A percentile compares a stretch with the other conserved stretches of the same genome.
phyloP scores from a whole-genome alignment of 2,797 vertebrate species.

The Sebastes nivosus region DNA sequence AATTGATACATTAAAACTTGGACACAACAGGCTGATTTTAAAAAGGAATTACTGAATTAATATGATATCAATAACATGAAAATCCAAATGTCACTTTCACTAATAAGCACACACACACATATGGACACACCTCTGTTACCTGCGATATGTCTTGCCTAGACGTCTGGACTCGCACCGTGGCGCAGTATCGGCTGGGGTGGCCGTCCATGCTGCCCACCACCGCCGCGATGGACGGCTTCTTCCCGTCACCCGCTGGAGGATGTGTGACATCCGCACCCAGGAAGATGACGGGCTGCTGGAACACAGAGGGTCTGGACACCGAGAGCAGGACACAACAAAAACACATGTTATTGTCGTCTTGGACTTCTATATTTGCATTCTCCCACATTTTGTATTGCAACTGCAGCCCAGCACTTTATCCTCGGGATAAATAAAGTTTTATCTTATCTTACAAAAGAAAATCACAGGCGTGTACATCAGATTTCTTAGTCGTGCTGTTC shows the following conservation, averaged over 20 bases:
- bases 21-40: no score
- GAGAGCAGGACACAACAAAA: not conserved
- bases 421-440: not conserved
- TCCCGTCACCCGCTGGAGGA: conserved; percentile 94
- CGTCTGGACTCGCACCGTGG: conserved; percentile 97
- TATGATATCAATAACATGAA: not conserved
- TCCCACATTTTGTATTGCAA: not conserved
- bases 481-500: not conserved
- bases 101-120: not conserved
- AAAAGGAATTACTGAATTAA: not conserved
- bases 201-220: conserved; percentile 99
- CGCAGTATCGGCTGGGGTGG: conserved; percentile 97
- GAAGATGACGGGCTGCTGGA: conserved; percentile 99
- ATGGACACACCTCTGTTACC: conserved; percentile 35
- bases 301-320: conserved; percentile 91
- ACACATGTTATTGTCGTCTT: not conserved
- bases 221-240: conserved; percentile 96
- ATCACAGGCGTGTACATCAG: not conserved
- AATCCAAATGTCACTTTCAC: not conserved
- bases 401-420: not conserved
- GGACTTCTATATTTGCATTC: not conserved
- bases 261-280: conserved; percentile 96
- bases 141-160: conserved; percentile 95
- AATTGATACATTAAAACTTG: no score
- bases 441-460: not conserved